phyloP scores from a whole-genome alignment of 2,113 vertebrate species.

The Monopterus albus region DNA sequence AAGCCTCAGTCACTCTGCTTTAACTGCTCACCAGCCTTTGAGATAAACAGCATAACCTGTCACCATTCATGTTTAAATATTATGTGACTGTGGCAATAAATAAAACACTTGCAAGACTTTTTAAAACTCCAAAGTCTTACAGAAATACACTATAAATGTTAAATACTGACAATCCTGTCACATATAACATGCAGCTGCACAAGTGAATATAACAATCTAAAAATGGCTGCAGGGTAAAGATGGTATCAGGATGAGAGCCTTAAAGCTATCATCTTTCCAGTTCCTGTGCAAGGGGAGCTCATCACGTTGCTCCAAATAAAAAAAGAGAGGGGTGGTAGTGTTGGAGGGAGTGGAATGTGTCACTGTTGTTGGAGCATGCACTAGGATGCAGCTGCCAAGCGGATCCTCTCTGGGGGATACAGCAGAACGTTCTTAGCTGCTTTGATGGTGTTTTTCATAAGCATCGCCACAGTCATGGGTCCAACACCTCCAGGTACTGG shows the following conservation, averaged over 20 bases:
- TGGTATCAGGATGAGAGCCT: constrained; percentile 25
- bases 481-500: constrained; percentile 96
- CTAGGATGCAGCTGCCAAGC: constrained; percentile 82
- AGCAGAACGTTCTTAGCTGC: constrained; percentile 92
- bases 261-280: constrained; percentile 79
- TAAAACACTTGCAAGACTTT: constrained; percentile 47
- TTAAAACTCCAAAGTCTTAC: constrained; percentile 12
- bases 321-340: constrained; percentile 32
- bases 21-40: constrained; percentile 10
- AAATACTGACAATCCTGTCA: constrained; percentile 53
- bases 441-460: constrained; percentile 98
- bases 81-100: constrained; percentile 66
- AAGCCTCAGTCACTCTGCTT: neutral
- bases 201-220: constrained; percentile 68
- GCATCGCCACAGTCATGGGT: constrained; percentile 98
- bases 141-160: constrained; percentile 37
- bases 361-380: neutral
- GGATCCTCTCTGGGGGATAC: constrained; percentile 79
- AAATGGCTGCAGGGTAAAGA: constrained; percentile 33
- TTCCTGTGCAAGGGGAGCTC: constrained; percentile 62
- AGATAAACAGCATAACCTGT: constrained; percentile 20
- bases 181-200: constrained; percentile 44
- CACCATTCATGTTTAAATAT: constrained; percentile 49
- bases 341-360: constrained; percentile 70
- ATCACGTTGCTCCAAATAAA: constrained; percentile 28